Percentiles rank a stretch among this genome's conserved stretches.
Conservation (phyloP, 2,797 vertebrate species). For the Hyperoplus immaculatus region DNA sequence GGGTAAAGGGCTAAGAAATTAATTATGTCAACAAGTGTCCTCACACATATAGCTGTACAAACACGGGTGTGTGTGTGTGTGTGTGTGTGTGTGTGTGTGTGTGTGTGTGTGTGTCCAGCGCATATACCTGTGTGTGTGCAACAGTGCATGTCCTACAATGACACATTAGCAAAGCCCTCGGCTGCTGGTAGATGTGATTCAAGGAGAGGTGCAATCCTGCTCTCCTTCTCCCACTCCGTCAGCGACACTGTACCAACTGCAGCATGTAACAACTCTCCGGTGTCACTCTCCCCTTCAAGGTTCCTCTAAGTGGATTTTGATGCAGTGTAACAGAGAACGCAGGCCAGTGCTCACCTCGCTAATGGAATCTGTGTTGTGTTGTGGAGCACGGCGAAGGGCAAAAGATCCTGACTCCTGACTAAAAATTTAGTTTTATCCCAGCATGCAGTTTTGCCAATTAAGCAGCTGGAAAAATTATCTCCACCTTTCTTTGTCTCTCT, state of each 20-base stretch:
- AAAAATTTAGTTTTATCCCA: background rate
- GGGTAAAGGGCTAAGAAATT: too few relatives aligned
- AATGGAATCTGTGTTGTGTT: slow-evolving; percentile 48
- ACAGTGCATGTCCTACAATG: slow-evolving; percentile 43
- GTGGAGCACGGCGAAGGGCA: slow-evolving; percentile 22
- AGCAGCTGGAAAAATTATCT: background rate
- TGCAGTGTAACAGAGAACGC: slow-evolving; percentile 42
- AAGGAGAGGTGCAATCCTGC: slow-evolving; percentile 45
- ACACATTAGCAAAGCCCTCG: slow-evolving; percentile 61
- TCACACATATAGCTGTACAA: too few relatives aligned
- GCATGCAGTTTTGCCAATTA: background rate
- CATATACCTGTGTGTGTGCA: slow-evolving; percentile 21
- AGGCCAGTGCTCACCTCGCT: slow-evolving; percentile 49
- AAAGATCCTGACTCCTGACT: slow-evolving; percentile 1
- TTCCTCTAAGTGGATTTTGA: slow-evolving; percentile 61
- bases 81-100: slow-evolving; percentile 5
- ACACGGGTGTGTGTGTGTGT: background rate
- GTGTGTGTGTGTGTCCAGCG: slow-evolving; percentile 2
- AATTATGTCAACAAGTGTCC: too few relatives aligned
- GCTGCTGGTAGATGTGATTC: slow-evolving; percentile 63
- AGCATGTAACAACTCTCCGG: slow-evolving; percentile 42
- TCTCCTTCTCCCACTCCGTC: slow-evolving; percentile 28
- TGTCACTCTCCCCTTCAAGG: slow-evolving; percentile 53
- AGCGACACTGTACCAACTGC: slow-evolving; percentile 30
- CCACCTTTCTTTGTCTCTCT: background rate